Base-by-base conservation (phyloP, 2,113 vertebrate species). In the Phyllostomus discolor region DNA sequence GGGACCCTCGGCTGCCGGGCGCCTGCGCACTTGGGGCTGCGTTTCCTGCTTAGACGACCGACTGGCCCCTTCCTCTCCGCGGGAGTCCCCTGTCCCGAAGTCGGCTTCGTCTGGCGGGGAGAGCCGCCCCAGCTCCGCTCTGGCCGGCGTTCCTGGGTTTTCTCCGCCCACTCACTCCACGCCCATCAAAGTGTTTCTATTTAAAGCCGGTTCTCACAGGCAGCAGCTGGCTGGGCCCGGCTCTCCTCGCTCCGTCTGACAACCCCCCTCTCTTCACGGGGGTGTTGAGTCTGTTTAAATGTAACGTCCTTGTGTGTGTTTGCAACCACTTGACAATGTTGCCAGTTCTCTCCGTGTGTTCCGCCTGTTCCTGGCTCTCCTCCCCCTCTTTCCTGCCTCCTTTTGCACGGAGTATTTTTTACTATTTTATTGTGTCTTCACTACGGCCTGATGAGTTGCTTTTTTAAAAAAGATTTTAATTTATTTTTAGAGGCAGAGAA, bases 31-130 rank as follows among this genome's bases (percentile, higher is more conserved):
- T 31, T 2, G 20, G 59, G 38, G 22, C 7, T 14, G 26, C 48
- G 41, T 16, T 41, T 70, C 38, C 15, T 24, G 20, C 15, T 31
- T 35, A 54, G 93, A 20, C 16, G 41, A 70, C 5, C 3, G 41
- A 70, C 5, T 2, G n/a, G 3, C 6, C 20, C 70, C 7, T 17
- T 33, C 15, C 1, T 33, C n/a, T 5, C 26, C 1, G 10, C 4
- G 4, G 31, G 41, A 9, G 10, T 1, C 15, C 81, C 22, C 2
- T 26, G 5, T 50, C 64, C 43, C 3, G 10, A n/a, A 24, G 76
- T 22, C 26, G 10, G 1, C 15, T n/a, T 10, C 1, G 17, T 22
- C 48, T 35, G 66, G 14, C 5, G 38, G 9, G 10, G 3, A 7
- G 1, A 35, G n/a, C 20, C 38, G 2, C 31, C n/a, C 12, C 10